Evolutionary conservation across 2,797 vertebrate species (phyloP).

Genomic region (Sebastes dallii): DNA sequence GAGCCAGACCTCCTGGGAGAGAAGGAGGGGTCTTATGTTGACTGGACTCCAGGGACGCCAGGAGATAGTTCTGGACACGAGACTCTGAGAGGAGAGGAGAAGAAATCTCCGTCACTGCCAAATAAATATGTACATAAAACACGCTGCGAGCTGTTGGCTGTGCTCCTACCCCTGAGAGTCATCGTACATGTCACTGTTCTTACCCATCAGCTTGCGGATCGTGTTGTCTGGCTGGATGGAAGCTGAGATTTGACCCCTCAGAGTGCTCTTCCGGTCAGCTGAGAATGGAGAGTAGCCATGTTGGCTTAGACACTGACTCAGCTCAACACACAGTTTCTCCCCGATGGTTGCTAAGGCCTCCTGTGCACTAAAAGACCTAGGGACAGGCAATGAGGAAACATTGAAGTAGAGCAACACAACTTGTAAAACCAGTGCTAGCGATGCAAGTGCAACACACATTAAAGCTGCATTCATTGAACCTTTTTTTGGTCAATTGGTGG

Average conservation of each 20-base stretch:
- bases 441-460: background rate
- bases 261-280: constrained; percentile 74
- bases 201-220: constrained; percentile 92
- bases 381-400: background rate
- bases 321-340: constrained; percentile 91
- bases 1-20: constrained; percentile 89
- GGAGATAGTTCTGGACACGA: constrained; percentile 89
- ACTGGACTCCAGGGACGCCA: constrained; percentile 85
- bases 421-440: background rate
- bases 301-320: constrained; percentile 84
- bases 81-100: constrained; percentile 81
- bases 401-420: background rate
- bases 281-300: constrained; percentile 87
- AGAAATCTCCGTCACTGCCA: background rate
- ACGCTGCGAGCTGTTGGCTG: background rate
- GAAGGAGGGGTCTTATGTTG: constrained; percentile 83
- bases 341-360: constrained; percentile 86
- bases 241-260: constrained; percentile 92
- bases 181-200: background rate
- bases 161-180: background rate
- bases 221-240: constrained; percentile 83
- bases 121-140: background rate
- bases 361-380: constrained; percentile 85
- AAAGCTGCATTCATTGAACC: background rate
- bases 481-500: background rate